Conservation (phyloP, 1,140 invertebrate genomes). For the Anastrepha ludens region DNA sequence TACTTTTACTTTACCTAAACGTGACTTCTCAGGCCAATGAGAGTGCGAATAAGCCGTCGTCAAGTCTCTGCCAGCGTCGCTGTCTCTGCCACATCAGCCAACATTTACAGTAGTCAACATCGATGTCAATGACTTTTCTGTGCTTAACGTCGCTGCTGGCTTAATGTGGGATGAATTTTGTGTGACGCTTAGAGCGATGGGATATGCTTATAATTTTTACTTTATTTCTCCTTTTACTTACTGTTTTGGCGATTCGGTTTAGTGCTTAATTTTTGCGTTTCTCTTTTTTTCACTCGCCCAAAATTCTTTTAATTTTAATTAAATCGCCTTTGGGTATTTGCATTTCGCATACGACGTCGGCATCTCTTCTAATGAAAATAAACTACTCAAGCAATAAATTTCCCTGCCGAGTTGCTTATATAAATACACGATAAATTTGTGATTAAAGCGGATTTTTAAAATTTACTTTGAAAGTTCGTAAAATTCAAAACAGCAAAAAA, state of each 20-base stretch:
- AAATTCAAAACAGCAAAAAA: not conserved
- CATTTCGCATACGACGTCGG: not conserved
- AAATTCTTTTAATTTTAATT: not conserved
- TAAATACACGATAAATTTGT: not conserved
- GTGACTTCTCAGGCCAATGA: not conserved
- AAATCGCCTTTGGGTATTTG: not conserved
- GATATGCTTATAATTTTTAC: conserved; percentile 1
- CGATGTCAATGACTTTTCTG: conserved; percentile 41
- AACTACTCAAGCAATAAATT: not conserved
- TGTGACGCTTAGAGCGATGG: not conserved
- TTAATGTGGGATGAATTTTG: conserved; percentile 32
- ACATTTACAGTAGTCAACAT: not conserved
- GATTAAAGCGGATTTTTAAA: not conserved
- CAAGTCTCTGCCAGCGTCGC: not conserved
- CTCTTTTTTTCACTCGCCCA: not conserved
- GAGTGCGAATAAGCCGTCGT: not conserved
- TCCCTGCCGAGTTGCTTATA: not conserved
- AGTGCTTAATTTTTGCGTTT: not conserved
- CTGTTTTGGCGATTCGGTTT: not conserved
- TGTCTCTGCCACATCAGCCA: not conserved
- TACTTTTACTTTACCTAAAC: conserved; percentile 41
- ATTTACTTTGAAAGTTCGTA: conserved; percentile 3
- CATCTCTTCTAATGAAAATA: not conserved
- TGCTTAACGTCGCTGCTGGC: not conserved
- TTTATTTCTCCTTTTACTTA: not conserved